phyloP scores from a whole-genome alignment of 64 coral and sea anemone genomes.

The Montipora efflorescens region DNA sequence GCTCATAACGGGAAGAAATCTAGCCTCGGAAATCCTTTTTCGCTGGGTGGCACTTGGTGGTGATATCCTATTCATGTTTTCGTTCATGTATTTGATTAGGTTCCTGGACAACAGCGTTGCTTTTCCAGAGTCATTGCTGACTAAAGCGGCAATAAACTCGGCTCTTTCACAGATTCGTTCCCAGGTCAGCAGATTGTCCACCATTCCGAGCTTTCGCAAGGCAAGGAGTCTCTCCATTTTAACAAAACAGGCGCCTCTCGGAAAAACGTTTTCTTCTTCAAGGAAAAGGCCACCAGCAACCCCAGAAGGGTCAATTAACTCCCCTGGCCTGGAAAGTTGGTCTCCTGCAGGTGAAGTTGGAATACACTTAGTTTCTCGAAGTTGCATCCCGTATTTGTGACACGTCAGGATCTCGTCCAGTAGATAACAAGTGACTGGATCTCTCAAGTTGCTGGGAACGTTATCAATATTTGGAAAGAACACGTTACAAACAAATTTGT shows the following conservation, averaged over 20 bases:
- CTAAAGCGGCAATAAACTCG: constrained; percentile 57
- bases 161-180: constrained; percentile 86
- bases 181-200: constrained; percentile 79
- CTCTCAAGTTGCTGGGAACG: constrained; percentile 55
- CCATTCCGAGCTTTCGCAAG: constrained; percentile 92
- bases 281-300: constrained; percentile 75
- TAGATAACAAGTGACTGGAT: constrained; percentile 80
- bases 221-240: constrained; percentile 75
- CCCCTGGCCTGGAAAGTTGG: constrained; percentile 56
- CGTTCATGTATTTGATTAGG: constrained; percentile 82
- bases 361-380: constrained; percentile 71
- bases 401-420: constrained; percentile 74
- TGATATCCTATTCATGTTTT: constrained; percentile 68
- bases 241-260: constrained; percentile 68
- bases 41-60: constrained; percentile 50
- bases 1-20: constrained; percentile 82
- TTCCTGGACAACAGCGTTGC: constrained; percentile 68
- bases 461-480: constrained; percentile 79
- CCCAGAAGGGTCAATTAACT: constrained; percentile 82
- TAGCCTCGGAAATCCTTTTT: constrained; percentile 56
- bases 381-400: constrained; percentile 36
- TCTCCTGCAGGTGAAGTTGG: constrained; percentile 76
- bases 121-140: constrained; percentile 53
- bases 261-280: constrained; percentile 86
- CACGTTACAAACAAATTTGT: constrained; percentile 77